Conservation (phyloP, 2,888 invertebrate species). For the Chloroclystis v-ata region DNA sequence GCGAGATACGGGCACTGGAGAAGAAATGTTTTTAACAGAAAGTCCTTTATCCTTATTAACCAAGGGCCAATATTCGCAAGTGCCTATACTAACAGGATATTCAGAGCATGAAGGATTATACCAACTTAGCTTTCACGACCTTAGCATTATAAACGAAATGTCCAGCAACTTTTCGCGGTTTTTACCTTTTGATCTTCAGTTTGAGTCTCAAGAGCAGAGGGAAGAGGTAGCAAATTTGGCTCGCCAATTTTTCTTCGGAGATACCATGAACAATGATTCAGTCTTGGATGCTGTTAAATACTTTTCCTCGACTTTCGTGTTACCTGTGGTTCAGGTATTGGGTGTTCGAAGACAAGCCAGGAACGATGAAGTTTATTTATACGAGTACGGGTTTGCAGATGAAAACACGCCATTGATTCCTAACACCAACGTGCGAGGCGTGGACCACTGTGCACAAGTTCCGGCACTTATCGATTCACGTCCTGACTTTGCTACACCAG, state of each 20-base stretch:
- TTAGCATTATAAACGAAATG: background rate
- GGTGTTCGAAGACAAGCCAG: constrained; percentile 2
- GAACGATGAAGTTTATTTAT: constrained; percentile 6
- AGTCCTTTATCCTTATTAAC: constrained; percentile 7
- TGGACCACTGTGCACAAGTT: constrained; percentile 4
- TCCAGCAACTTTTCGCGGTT: constrained; percentile 23
- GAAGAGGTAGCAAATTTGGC: constrained; percentile 22
- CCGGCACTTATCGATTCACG: background rate
- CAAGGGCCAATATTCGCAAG: constrained; percentile 7
- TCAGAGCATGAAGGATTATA: background rate
- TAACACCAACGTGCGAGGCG: background rate
- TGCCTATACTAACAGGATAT: constrained; percentile 13
- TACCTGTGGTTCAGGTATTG: constrained; percentile 3
- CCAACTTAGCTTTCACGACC: background rate
- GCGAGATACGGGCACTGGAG: constrained; percentile 7
- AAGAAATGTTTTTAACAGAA: constrained; percentile 10
- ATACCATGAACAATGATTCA: constrained; percentile 1
- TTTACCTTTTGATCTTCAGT: constrained; percentile 31
- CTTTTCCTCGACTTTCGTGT: constrained; percentile 9
- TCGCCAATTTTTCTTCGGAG: constrained; percentile 21
- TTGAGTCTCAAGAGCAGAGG: constrained; percentile 19
- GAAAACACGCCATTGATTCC: constrained; percentile 5
- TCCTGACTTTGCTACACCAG: background rate
- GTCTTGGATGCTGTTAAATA: constrained; percentile 9
- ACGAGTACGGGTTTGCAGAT: constrained; percentile 6